Base-by-base conservation (phyloP, 2,113 vertebrate genomes). In the Emydura subglobosa region DNA sequence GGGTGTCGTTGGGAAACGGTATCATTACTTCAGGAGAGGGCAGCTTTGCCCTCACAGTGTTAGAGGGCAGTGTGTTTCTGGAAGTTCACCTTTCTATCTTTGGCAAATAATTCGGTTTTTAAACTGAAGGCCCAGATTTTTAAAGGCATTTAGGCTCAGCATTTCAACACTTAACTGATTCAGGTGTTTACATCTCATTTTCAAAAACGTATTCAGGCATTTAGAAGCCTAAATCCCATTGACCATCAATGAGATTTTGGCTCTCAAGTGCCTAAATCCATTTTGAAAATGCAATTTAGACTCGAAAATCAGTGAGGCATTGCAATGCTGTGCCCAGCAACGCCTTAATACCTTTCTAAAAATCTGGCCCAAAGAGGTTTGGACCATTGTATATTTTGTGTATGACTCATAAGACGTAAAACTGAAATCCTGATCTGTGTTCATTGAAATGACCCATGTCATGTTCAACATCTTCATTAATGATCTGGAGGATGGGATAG, bases 61-160 rank as follows among this genome's bases (percentile, higher is more conserved):
- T 7, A 34, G 82, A 51, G 10, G 39, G 49, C 78, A 13, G 1
- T 19, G 21, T 5, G 50, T 2, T 34, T 5, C 0, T 3, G 34
- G 82, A 72, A 85, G 39, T 5, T 89, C 10, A 11, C 0, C 0
- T 3, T 14, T 76, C 19, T 25, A 72, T 13, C 5, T 72, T 80
- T 47, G 34, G 3, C 29, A 27, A 87, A 61, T 86, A 5, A 3
- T 7, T 10, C 51, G 27, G n/a, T 42, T n/a, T 53, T 8, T 53
- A 4, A 83, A 27, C 19, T 7, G 5, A 0, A 83, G 14, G 65
- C 17, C n/a, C 65, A 39, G n/a, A 72, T 72, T 72, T 39, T 21
- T 39, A 39, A 72, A 22, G 65, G 21, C 21, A 72, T 72, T 72
- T 72, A 39, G 65, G 17, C 17, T n/a, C 34, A 72, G 65, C 65